A percentile compares a stretch with the other conserved stretches of the same genome.
Evolutionary conservation across 2,113 vertebrate species (phyloP).

Genomic region (Lepisosteus osseus): DNA sequence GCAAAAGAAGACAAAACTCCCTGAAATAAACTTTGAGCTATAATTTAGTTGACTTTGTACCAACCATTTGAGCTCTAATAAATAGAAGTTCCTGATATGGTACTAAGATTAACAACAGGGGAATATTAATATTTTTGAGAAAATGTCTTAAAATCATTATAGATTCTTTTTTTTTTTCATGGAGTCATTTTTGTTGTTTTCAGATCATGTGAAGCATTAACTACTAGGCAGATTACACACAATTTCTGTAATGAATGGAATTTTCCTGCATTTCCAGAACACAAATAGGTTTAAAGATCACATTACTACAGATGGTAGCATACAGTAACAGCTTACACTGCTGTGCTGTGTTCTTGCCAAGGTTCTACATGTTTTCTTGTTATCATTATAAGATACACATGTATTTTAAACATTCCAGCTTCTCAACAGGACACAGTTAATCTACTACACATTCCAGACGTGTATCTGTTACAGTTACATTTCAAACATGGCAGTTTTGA

Average conservation of each 20-base stretch:
- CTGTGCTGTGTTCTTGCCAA: constrained; percentile 18
- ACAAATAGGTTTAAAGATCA: background rate
- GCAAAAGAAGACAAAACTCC: constrained; percentile 13
- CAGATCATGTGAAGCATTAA: no score
- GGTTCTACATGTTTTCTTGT: background rate
- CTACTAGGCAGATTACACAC: background rate
- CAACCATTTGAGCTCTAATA: no score
- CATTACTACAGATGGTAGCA: constrained; percentile 5
- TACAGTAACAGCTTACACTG: background rate
- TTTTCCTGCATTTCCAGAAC: background rate
- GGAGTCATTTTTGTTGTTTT: no score
- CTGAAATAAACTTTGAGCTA: no score
- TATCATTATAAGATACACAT: background rate
- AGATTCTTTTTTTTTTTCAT: no score
- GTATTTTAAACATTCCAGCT: constrained; percentile 11
- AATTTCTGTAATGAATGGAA: constrained; percentile 3
- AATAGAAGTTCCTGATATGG: no score
- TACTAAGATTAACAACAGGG: no score
- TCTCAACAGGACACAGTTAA: constrained; percentile 31
- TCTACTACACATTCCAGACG: constrained; percentile 32
- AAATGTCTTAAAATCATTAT: no score
- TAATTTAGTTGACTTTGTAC: no score
- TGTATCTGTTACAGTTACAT: background rate
- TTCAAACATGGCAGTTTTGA: no score
- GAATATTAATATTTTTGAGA: no score